Conservation (phyloP, 2,797 vertebrate species). For the Peromyscus aztecus region DNA sequence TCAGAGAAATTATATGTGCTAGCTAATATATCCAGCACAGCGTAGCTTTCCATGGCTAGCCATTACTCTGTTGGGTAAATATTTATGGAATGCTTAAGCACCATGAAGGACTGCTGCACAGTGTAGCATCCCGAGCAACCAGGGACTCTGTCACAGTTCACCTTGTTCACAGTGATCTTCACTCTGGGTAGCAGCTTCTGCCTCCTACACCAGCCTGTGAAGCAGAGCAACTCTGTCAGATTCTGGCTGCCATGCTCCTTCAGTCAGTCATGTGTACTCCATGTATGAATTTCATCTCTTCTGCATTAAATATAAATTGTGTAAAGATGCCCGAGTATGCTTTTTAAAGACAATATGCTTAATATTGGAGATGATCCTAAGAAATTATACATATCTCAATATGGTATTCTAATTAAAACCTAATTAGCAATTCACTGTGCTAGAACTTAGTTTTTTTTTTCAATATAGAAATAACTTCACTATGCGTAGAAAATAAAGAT, state of each 20-base stretch:
- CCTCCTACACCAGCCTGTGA: background rate
- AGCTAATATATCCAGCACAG: background rate
- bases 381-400: conserved; percentile 71
- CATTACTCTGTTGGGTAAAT: conserved; percentile 8
- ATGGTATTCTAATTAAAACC: conserved; percentile 81
- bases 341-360: conserved; percentile 65
- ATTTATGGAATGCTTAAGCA: background rate
- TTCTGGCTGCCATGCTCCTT: background rate
- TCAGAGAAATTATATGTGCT: conserved; percentile 33
- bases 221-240: background rate
- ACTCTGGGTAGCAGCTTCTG: background rate
- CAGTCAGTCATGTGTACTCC: background rate
- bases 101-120: background rate
- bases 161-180: background rate
- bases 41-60: background rate
- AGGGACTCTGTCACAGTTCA: background rate
- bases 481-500: conserved; percentile 77
- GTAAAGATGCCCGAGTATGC: background rate
- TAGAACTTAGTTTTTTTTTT: conserved; percentile 75
- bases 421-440: conserved; percentile 77
- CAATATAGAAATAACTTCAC: conserved; percentile 67
- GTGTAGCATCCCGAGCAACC: background rate
- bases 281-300: background rate
- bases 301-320: background rate
- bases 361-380: conserved; percentile 74